These are phyloP conservation scores for Hyposoter didymator DNA, from an alignment of 2,888 invertebrate genomes.

Conservation along the genomic window DNA sequence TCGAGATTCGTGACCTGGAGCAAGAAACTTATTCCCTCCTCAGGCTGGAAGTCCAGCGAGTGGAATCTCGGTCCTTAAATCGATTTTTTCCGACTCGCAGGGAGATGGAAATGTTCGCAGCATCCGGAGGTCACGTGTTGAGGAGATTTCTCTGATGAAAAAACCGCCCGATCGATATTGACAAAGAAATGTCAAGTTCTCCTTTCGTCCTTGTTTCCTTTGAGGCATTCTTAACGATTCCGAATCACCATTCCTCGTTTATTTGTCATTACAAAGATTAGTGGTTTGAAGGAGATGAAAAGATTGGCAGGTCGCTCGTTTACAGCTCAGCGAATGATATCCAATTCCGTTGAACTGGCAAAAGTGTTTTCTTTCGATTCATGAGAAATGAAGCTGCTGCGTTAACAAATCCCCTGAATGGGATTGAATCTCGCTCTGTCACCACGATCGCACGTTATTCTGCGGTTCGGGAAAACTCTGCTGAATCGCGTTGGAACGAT, in stretches of 20 bases:
- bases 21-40: background rate
- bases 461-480: background rate
- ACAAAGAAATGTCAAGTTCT: too few relatives aligned
- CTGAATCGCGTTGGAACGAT: background rate
- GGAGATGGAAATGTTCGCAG: background rate
- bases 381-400: background rate
- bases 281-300: background rate
- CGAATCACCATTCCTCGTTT: background rate
- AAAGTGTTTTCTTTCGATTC: background rate
- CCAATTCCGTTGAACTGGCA: background rate
- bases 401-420: background rate
- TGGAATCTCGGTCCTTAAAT: constrained; percentile 34
- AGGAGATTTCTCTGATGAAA: too few relatives aligned
- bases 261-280: background rate
- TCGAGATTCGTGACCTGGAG: constrained; percentile 43
- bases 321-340: background rate
- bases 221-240: background rate
- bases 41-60: background rate
- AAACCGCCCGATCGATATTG: too few relatives aligned
- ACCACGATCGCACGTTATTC: constrained; percentile 3
- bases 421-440: background rate
- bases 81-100: constrained; percentile 31
- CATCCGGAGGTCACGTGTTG: background rate
- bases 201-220: too few relatives aligned
- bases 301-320: background rate